Conservation (phyloP, 2,113 vertebrate species). For the Catharus fuscescens region DNA sequence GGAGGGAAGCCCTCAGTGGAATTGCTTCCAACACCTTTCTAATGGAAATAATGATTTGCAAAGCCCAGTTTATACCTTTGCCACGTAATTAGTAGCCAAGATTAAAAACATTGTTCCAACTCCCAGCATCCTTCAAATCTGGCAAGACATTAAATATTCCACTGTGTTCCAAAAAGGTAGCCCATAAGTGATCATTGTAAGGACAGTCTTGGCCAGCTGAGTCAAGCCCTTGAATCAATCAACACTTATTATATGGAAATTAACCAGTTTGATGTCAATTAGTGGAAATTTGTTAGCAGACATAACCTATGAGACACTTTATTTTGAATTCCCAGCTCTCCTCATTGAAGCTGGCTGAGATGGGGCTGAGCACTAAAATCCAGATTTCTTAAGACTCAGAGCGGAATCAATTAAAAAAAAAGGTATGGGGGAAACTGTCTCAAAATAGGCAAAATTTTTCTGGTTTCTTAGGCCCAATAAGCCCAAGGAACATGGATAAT, state of each 20-base stretch:
- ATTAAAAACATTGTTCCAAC: constrained; percentile 78
- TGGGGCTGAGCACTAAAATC: background rate
- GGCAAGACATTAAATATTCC: constrained; percentile 79
- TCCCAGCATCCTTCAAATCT: constrained; percentile 81
- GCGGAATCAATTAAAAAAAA: background rate
- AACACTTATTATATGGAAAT: constrained; percentile 83
- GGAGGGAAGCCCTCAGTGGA: constrained; percentile 73
- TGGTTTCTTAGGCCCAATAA: constrained; percentile 56
- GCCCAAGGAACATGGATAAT: constrained; percentile 5
- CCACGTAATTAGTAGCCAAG: constrained; percentile 80
- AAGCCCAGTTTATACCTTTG: constrained; percentile 79
- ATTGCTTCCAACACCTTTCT: constrained; percentile 89
- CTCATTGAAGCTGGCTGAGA: constrained; percentile 25
- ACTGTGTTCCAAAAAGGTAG: constrained; percentile 74
- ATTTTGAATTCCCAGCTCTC: constrained; percentile 49
- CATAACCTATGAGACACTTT: constrained; percentile 60
- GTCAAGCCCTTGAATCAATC: constrained; percentile 78
- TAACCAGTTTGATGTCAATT: constrained; percentile 82
- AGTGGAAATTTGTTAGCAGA: constrained; percentile 82
- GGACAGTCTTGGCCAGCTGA: constrained; percentile 54
- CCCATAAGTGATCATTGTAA: constrained; percentile 65
- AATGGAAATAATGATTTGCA: constrained; percentile 95
- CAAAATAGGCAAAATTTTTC: constrained; percentile 12
- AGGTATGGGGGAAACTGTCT: background rate
- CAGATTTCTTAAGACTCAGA: background rate